phyloP scores from a whole-genome alignment of 2,113 vertebrate species.

The Dryoscopus gambensis region DNA sequence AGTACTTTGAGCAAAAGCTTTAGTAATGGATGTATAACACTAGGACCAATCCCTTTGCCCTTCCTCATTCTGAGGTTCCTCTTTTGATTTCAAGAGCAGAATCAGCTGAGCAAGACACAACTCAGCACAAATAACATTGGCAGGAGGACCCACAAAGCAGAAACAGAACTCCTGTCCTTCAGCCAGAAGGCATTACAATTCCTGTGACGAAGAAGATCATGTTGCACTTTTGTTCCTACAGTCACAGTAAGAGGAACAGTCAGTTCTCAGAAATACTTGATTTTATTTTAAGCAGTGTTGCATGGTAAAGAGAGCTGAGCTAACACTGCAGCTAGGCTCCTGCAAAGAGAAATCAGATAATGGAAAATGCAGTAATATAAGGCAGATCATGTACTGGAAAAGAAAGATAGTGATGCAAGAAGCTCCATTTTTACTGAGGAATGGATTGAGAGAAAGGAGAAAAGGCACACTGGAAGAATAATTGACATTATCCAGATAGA shows the following conservation, averaged over 20 bases:
- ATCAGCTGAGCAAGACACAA: not conserved
- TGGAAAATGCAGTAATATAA: not conserved
- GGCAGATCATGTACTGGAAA: not conserved
- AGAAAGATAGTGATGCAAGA: not conserved
- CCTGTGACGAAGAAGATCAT: constrained; percentile 20
- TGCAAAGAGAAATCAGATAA: not conserved
- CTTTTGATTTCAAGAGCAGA: not conserved
- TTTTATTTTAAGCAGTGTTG: constrained; percentile 37
- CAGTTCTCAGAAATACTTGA: constrained; percentile 11
- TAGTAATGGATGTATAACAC: not conserved
- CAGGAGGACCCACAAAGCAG: constrained; percentile 42
- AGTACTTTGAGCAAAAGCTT: not conserved
- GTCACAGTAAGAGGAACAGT: constrained; percentile 31
- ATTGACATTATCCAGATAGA: not conserved
- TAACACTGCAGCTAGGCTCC: not conserved
- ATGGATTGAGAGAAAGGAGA: not conserved
- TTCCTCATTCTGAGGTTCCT: constrained; percentile 34
- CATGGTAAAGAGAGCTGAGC: not conserved
- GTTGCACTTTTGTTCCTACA: constrained; percentile 12
- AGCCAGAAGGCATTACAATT: constrained; percentile 3
- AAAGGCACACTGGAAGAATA: not conserved
- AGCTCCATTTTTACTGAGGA: not conserved
- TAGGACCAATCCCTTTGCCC: not conserved
- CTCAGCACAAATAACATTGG: not conserved
- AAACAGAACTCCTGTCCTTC: constrained; percentile 53